These are phyloP conservation scores for Caenorhabditis angaria DNA, from an alignment of 2,888 invertebrate species.

Conservation along the genomic window DNA sequence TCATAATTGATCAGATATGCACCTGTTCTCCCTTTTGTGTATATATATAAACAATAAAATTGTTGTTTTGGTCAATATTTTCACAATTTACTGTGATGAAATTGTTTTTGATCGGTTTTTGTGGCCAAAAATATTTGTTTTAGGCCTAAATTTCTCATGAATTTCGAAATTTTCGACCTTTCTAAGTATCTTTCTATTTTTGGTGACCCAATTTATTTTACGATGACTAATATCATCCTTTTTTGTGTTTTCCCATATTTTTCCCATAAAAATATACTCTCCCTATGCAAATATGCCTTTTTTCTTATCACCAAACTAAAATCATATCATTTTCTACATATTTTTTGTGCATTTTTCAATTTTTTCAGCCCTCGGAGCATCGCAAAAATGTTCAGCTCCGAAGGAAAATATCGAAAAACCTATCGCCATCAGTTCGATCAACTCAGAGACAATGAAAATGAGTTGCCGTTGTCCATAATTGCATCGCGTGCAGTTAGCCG, in stretches of 20 bases:
- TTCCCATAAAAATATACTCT: not conserved
- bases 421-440: conserved; percentile 39
- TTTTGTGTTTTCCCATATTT: not conserved
- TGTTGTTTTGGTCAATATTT: conserved; percentile 6
- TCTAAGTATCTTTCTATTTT: conserved; percentile 1
- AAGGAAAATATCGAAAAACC: conserved; percentile 28
- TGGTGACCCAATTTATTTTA: too few species aligned
- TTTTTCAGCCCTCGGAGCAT: too few species aligned
- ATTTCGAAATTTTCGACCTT: not conserved
- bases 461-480: conserved; percentile 32
- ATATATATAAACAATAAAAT: conserved; percentile 6
- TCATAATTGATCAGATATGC: conserved; percentile 1
- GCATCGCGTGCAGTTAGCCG: conserved; percentile 26
- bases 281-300: not conserved
- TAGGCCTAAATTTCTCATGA: not conserved
- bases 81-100: not conserved
- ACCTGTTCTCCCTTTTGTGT: not conserved
- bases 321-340: not conserved
- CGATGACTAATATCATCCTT: not conserved
- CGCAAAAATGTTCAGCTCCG: conserved; percentile 28
- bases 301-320: not conserved
- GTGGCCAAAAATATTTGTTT: conserved; percentile 7
- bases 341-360: not conserved
- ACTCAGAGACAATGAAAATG: conserved; percentile 18
- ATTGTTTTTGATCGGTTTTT: too few species aligned